Base-by-base conservation (phyloP, 2,888 invertebrate genomes). In the Lasiommata megera region DNA sequence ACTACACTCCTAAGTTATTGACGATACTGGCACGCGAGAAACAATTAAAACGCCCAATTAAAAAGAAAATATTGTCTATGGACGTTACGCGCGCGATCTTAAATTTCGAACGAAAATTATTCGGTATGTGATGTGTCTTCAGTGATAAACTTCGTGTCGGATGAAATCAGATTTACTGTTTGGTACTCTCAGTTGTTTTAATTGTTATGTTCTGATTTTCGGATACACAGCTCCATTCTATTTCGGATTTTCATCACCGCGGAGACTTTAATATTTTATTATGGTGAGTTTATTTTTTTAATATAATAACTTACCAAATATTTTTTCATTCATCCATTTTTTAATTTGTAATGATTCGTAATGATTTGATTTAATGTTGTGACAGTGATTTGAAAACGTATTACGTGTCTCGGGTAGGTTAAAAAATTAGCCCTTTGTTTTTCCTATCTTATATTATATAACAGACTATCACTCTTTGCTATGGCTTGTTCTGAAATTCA, bases 1-100 rank as follows among this genome's bases (percentile, higher is more conserved):
- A 54, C 46, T 46, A 12, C 64, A 17, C 31, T 44, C 1, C 11
- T 12, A 60, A 60, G 57, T 58, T 61, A 56, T 56, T 58, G 65
- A 28, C 62, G 61, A 56, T 66, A 70, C 71, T 72, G 72, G 73
- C 74, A 76, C 71, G 74, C 73, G 73, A 73, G 66, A 73, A 68
- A 71, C 59, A 72, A 73, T 71, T 67, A 69, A 63, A 63, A 69
- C 63, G 58, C 51, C 60, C 64, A 69, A 69, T 68, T 67, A 68
- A 67, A 69, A 71, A 69, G 65, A 69, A 71, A 70, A 67, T 50
- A 62, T 67, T 63, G 64, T 68, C 69, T 70, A 69, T 65, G 68
- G 58, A 61, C 56, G 60, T 58, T 65, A 62, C 69, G 67, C 70
- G 70, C 73, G 72, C 69, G 68, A 67, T 66, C 61, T 64, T 31